A percentile compares a stretch with the other conserved stretches of the same genome.
Conservation (phyloP, 2,797 vertebrate species). For the Clarias fuscus region DNA sequence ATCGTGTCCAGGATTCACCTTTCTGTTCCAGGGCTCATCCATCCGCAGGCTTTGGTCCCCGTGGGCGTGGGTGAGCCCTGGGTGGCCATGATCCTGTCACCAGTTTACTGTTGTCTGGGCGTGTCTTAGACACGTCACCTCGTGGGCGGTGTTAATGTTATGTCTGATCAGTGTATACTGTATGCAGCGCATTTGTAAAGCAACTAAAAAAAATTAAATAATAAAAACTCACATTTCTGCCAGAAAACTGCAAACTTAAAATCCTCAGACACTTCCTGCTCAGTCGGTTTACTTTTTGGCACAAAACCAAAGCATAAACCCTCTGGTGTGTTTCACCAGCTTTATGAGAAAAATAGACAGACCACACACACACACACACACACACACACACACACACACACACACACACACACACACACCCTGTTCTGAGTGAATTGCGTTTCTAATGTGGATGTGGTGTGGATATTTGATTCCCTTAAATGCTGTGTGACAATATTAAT, state of each 20-base stretch:
- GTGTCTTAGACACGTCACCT: too few species aligned
- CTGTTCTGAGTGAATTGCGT: conserved; percentile 38
- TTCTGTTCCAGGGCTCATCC: too few species aligned
- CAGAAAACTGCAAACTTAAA: conserved; percentile 30
- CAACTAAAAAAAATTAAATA: too few species aligned
- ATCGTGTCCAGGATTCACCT: too few species aligned
- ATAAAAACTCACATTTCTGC: neutral
- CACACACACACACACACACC: conserved; percentile 34
- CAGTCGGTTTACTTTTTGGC: conserved; percentile 29
- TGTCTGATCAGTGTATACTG: too few species aligned
- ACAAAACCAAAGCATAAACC: conserved; percentile 41
- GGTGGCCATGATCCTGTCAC: too few species aligned
- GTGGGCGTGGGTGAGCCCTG: too few species aligned
- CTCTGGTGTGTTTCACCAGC: conserved; percentile 34
- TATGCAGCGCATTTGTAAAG: too few species aligned
- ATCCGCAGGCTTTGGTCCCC: too few species aligned
- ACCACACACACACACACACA: conserved; percentile 1
- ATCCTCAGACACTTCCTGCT: conserved; percentile 21
- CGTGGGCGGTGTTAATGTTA: too few species aligned
- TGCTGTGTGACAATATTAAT: conserved; percentile 49
- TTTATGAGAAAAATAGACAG: conserved; percentile 32
- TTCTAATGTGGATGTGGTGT: conserved; percentile 43
- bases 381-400: conserved; percentile 21
- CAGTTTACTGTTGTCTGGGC: too few species aligned
- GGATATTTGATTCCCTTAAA: conserved; percentile 54